A percentile compares a stretch with the other conserved stretches of the same genome.
phyloP scores from a whole-genome alignment of 2,113 vertebrate genomes.

The Ascaphus truei region DNA sequence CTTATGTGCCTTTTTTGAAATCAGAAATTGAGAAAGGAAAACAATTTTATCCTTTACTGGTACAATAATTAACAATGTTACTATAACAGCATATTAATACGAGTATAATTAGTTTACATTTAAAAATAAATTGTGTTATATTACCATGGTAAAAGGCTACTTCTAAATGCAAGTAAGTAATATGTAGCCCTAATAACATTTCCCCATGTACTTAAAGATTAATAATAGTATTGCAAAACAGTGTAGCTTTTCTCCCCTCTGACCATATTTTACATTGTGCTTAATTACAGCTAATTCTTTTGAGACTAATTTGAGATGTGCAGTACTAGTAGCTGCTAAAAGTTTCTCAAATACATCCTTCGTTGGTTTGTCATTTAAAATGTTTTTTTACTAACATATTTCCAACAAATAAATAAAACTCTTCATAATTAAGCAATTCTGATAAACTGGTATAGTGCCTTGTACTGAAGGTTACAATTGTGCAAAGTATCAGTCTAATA shows the following conservation, averaged over 20 bases:
- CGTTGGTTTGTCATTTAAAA: constrained; percentile 47
- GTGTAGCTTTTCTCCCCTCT: constrained; percentile 63
- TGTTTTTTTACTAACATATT: constrained; percentile 42
- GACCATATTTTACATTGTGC: constrained; percentile 64
- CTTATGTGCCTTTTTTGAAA: constrained; percentile 64
- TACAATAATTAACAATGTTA: constrained; percentile 74
- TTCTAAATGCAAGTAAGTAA: constrained; percentile 70
- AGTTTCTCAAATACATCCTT: constrained; percentile 58
- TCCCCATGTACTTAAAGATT: constrained; percentile 70
- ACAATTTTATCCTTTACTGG: constrained; percentile 73
- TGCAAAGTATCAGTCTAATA: too few relatives aligned
- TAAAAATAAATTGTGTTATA: constrained; percentile 74
- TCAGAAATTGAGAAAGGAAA: constrained; percentile 69
- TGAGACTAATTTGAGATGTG: constrained; percentile 57
- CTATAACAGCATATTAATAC: constrained; percentile 73
- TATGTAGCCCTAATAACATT: constrained; percentile 68
- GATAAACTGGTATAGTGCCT: too few relatives aligned
- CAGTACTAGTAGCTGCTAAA: too few relatives aligned
- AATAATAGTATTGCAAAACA: constrained; percentile 75
- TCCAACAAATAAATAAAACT: too few relatives aligned
- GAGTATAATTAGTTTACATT: constrained; percentile 77
- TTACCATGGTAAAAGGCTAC: constrained; percentile 75
- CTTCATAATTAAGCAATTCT: too few relatives aligned
- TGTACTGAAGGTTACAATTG: too few relatives aligned
- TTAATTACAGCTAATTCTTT: constrained; percentile 72